Percentiles rank a stretch among this genome's conserved stretches.
Conservation (phyloP, 2,797 vertebrate genomes). For the Zalophus californianus region DNA sequence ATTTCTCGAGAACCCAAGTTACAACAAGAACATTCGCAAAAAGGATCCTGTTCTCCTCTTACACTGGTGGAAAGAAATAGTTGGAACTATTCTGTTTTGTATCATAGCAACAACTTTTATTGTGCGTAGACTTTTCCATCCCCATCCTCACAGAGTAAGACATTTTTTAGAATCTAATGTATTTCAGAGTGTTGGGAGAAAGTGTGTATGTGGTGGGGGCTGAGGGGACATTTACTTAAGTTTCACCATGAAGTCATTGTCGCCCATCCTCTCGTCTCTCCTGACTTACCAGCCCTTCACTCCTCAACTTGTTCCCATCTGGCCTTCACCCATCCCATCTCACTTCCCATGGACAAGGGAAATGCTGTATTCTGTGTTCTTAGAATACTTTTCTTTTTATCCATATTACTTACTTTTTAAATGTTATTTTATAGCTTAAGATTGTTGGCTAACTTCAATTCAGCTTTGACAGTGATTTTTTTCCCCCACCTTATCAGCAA, state of each 20-base stretch:
- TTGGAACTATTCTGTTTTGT: slow-evolving; percentile 96
- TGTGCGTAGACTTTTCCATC: slow-evolving; percentile 97
- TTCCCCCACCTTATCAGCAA: slow-evolving; percentile 89
- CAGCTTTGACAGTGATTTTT: slow-evolving; percentile 52
- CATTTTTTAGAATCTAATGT: not conserved
- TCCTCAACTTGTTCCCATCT: not conserved
- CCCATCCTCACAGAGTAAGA: slow-evolving; percentile 91
- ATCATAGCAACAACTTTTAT: slow-evolving; percentile 96
- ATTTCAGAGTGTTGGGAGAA: not conserved
- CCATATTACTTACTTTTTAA: not conserved
- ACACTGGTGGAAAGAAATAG: slow-evolving; percentile 99
- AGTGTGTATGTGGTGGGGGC: not conserved
- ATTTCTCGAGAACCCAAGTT: slow-evolving; percentile 85
- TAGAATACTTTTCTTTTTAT: not conserved
- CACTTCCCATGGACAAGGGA: not conserved
- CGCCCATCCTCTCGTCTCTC: not conserved
- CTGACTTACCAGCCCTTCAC: not conserved
- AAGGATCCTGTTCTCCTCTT: slow-evolving; percentile 97
- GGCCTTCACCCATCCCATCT: not conserved
- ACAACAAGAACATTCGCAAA: slow-evolving; percentile 88
- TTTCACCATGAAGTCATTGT: not conserved
- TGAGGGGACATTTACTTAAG: not conserved
- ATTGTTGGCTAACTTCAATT: slow-evolving; percentile 38
- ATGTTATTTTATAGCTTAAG: not conserved
- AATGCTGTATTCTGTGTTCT: not conserved